Evolutionary conservation across 2,888 invertebrate genomes (phyloP), one percentile per base, ranked within the genome.

Genomic region (Amphipyra tragopoginis): DNA sequence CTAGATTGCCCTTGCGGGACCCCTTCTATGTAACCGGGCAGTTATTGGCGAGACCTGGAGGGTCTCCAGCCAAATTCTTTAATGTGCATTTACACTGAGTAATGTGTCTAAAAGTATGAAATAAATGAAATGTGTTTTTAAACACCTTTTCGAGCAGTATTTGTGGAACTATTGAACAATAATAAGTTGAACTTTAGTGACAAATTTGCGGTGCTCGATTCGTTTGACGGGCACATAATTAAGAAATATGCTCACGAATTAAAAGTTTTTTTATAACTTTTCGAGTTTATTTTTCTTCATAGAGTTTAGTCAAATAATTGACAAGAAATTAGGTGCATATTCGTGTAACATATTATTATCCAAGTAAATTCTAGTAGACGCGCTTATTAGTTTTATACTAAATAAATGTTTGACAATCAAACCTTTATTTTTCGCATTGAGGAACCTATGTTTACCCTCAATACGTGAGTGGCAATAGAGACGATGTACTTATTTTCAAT

Each of bases 321-420:
- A 29, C 29, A 51, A 29, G 15, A 40, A 42, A 34, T 29, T 0
- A 4, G 67, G 72, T 79, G 79, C 72, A 77, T 75, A 73, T 75
- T 66, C 71, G 65, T 40, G 63, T 69, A 64, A 70, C 54, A 71
- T 50, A 38, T n/a, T 34, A 26, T 21, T 21, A 21, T 21, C 21
- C 38, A 45, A 43, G 34, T 36, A 79, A 75, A 68, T 77, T 72
- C 65, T 73, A 43, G 79, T 78, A 59, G 44, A 52, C 50, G 43
- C 55, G 38, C 40, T 67, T 39, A 44, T 63, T 65, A 60, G 58
- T 58, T 53, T 14, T 57, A 55, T 59, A 45, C 56, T 49, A 65
- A 64, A 61, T 72, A 67, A 64, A 64, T 51, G 60, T 67, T 77
- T 72, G 63, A 63, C 47, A 59, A 62, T 57, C 51, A 65, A 59